These are phyloP conservation scores for Mayetiola destructor DNA, from an alignment of 2,888 invertebrate species.

Conservation along the genomic window DNA sequence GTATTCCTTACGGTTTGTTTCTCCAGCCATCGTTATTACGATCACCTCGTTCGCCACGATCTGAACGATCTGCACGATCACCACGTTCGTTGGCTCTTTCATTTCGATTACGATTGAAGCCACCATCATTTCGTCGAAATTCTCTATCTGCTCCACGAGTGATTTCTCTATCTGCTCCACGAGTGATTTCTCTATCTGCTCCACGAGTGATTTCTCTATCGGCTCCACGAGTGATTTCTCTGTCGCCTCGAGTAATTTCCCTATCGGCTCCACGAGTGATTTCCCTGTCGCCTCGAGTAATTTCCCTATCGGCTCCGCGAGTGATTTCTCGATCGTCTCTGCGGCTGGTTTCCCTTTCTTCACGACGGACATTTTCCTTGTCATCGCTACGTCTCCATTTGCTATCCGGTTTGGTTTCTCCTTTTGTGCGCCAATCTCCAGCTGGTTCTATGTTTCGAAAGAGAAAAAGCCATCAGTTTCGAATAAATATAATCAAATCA, in stretches of 20 bases:
- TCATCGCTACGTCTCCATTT: conserved; percentile 19
- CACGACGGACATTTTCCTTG: conserved; percentile 21
- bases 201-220: conserved; percentile 15
- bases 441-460: conserved; percentile 22
- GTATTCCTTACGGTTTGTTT: too few species aligned
- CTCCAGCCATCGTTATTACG: neutral
- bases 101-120: conserved; percentile 26
- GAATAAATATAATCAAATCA: neutral
- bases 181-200: conserved; percentile 20
- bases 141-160: conserved; percentile 19
- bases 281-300: conserved; percentile 20
- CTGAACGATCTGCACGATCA: conserved; percentile 19
- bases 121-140: conserved; percentile 19
- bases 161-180: conserved; percentile 20
- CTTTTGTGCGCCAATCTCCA: conserved; percentile 25
- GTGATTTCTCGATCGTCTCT: conserved; percentile 20
- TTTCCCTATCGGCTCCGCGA: conserved; percentile 18
- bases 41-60: neutral
- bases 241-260: conserved; percentile 19
- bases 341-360: conserved; percentile 20
- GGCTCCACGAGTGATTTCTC: conserved; percentile 11
- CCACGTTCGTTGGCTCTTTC: conserved; percentile 27
- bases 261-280: conserved; percentile 18
- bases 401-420: conserved; percentile 13
- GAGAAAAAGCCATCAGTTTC: neutral